Evolutionary conservation across 2,888 invertebrate genomes (phyloP).

Genomic region (Dolomedes plantarius): DNA sequence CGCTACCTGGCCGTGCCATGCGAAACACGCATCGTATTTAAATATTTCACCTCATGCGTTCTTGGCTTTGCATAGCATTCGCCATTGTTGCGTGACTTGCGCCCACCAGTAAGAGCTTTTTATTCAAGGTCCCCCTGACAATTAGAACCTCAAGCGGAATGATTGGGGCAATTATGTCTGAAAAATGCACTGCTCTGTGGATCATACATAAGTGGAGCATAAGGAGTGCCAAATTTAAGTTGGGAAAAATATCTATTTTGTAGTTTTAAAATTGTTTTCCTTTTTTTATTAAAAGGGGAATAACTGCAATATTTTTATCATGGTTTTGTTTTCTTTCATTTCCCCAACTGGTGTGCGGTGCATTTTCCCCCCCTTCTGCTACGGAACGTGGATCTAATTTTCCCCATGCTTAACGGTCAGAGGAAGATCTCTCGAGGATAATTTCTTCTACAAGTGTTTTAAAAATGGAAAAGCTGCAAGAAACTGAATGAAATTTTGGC

Average conservation of each 20-base stretch:
- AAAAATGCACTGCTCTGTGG: slow-evolving; percentile 1
- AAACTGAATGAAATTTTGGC: too few species aligned
- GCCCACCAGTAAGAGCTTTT: not conserved
- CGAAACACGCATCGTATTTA: slow-evolving; percentile 30
- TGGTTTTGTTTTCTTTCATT: too few species aligned
- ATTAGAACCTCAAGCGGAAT: slow-evolving; percentile 32
- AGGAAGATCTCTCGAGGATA: too few species aligned
- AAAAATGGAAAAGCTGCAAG: too few species aligned
- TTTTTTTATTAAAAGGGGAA: too few species aligned
- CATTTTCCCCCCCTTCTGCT: too few species aligned
- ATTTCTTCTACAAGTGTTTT: too few species aligned
- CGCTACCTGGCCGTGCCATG: not conserved
- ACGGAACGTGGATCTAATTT: too few species aligned
- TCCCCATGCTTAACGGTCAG: too few species aligned
- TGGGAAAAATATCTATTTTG: not conserved
- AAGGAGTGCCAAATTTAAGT: not conserved
- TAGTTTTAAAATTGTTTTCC: not conserved
- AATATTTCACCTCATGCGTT: slow-evolving; percentile 18
- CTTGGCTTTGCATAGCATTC: not conserved
- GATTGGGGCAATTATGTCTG: slow-evolving; percentile 37
- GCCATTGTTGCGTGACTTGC: slow-evolving; percentile 28
- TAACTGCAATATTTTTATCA: too few species aligned
- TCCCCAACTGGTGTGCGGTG: too few species aligned
- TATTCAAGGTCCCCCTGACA: slow-evolving; percentile 33
- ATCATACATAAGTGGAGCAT: not conserved